Evolutionary conservation across 2,888 invertebrate species (phyloP), one percentile per base, ranked within the genome.

Genomic region (Omphaloscelis lunosa): DNA sequence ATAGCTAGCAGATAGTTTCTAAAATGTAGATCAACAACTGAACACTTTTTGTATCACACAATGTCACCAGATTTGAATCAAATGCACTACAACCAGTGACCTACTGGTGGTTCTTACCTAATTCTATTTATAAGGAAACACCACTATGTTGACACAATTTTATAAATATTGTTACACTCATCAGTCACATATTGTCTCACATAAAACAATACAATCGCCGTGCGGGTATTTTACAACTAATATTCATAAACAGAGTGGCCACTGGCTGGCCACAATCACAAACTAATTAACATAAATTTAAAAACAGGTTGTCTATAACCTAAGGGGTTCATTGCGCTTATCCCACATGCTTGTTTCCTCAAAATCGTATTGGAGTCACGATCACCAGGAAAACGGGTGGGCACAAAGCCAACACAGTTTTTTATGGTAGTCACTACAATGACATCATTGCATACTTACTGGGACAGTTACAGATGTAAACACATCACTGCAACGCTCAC

Each of bases 341-440:
- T 92, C 92, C 92, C 94, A 92, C 95, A 93, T 95, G 94, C 91
- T 92, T 93, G 89, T 93, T 92, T 93, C 91, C 90, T 88, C 90
- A 91, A 94, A 95, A 92, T 91, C 86, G 89, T 93, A 91, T 93
- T 92, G 89, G 86, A 94, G 93, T 94, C 92, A 92, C 93, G 93
- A 93, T 92, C 93, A 93, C 91, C 91, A 95, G 95, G 95, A 95
- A 96, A 96, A 95, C 91, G 94, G 95, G 94, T 96, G 96, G 96
- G 96, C 96, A 96, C 95, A 95, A 94, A 96, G 96, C 96, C 96
- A 96, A 96, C 93, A 93, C 92, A 93, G 93, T 95, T 96, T 96
- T 96, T 95, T 96, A 94, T 93, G 93, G 94, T 93, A 94, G 93
- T 92, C 93, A 90, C 91, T 92, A 93, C 93, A 95, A 96, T 96